phyloP scores from a whole-genome alignment of 2,888 invertebrate species.

The Seira ritae region DNA sequence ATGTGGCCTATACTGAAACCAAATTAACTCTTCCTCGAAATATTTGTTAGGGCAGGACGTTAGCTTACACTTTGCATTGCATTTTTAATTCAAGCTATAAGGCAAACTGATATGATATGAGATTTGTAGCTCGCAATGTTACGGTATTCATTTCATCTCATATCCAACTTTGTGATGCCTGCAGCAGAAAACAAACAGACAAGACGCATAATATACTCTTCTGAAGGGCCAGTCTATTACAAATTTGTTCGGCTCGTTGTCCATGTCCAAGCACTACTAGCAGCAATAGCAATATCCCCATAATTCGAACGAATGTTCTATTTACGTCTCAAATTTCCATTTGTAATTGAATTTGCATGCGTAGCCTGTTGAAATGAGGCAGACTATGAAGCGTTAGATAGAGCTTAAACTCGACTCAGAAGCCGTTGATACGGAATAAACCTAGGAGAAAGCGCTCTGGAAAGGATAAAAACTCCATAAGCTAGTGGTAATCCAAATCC shows the following conservation, averaged over 20 bases:
- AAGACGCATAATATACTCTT: conserved; percentile 29
- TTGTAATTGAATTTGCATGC: conserved; percentile 49
- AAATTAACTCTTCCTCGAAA: too few species aligned
- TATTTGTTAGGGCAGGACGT: too few species aligned
- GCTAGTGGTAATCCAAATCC: conserved; percentile 46
- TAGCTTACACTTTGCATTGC: too few species aligned
- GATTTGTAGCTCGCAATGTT: too few species aligned
- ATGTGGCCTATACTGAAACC: too few species aligned
- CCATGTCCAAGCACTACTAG: not conserved
- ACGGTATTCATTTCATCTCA: too few species aligned
- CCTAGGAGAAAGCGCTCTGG: conserved; percentile 8
- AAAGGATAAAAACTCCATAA: conserved; percentile 38
- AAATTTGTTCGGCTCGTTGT: conserved; percentile 4
- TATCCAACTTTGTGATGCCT: too few species aligned
- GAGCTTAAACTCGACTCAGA: not conserved
- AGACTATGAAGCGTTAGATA: conserved; percentile 8
- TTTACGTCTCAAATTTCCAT: conserved; percentile 37
- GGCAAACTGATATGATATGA: too few species aligned
- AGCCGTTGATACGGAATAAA: too few species aligned
- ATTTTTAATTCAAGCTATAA: too few species aligned
- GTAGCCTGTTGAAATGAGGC: conserved; percentile 46
- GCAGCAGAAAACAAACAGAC: too few species aligned
- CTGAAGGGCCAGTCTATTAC: conserved; percentile 12
- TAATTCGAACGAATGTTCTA: not conserved
- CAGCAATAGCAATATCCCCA: not conserved